phyloP scores from a whole-genome alignment of 2,797 vertebrate species.

The Siniperca undulata region DNA sequence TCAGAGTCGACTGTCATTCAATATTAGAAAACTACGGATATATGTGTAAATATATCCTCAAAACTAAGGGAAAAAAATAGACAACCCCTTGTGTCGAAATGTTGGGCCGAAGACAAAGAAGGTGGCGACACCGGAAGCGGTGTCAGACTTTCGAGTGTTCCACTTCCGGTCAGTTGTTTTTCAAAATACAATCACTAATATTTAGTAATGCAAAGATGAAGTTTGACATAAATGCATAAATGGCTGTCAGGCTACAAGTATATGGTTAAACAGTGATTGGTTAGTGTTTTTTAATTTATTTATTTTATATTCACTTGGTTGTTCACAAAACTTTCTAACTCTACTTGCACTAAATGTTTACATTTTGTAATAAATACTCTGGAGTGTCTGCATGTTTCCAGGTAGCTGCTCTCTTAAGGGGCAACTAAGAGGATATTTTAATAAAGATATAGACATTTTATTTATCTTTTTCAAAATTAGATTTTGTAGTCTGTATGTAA shows the following conservation, averaged over 20 bases:
- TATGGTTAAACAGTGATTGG: background rate
- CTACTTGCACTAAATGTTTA: background rate
- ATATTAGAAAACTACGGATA: constrained; percentile 83
- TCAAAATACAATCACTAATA: constrained; percentile 46
- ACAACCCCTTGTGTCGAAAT: constrained; percentile 74
- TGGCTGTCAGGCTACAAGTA: rapidly evolving
- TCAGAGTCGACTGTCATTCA: constrained; percentile 91
- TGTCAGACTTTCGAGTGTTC: constrained; percentile 25
- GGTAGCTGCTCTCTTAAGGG: background rate
- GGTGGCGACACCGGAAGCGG: constrained; percentile 82
- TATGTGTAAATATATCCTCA: constrained; percentile 87
- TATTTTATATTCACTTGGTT: background rate
- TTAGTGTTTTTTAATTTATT: background rate
- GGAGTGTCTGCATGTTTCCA: background rate
- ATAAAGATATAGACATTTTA: background rate
- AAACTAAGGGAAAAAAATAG: constrained; percentile 72
- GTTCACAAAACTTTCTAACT: background rate
- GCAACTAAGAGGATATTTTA: background rate
- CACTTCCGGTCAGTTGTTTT: constrained; percentile 71
- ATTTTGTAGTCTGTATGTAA: background rate
- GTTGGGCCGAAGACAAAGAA: constrained; percentile 86
- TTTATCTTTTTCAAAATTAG: background rate
- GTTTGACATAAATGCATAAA: background rate
- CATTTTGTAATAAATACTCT: background rate
- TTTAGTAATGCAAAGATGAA: background rate